A percentile compares a stretch with the other conserved stretches of the same genome.
phyloP scores from a whole-genome alignment of 1,140 invertebrate genomes.

The Paracyclopina nana region DNA sequence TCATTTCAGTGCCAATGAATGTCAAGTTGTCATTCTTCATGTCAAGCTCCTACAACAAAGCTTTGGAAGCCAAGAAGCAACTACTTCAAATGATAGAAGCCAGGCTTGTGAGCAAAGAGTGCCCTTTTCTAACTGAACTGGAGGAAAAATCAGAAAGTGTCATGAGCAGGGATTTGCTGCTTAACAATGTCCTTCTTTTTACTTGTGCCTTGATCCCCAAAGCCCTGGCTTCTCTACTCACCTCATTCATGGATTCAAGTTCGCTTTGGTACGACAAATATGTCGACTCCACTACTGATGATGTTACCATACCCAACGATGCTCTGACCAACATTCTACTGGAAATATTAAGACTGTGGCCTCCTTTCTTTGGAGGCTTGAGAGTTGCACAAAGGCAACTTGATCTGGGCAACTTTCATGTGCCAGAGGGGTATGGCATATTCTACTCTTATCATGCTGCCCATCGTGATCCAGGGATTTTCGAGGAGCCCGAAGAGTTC shows the following conservation, averaged over 20 bases:
- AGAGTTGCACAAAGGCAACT: background rate
- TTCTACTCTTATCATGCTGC: background rate
- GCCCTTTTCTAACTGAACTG: background rate
- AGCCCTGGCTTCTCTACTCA: background rate
- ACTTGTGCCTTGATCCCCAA: background rate
- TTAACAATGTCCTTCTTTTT: background rate
- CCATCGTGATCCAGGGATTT: background rate
- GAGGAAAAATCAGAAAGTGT: no score
- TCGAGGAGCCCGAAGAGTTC: background rate
- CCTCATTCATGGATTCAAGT: background rate
- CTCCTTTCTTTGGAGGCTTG: background rate
- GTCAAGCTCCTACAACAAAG: background rate
- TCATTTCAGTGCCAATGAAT: constrained; percentile 1
- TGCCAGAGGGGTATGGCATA: background rate
- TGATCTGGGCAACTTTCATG: background rate
- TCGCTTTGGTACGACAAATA: background rate
- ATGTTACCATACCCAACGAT: background rate
- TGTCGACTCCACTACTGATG: background rate
- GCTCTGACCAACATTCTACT: background rate
- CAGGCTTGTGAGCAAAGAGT: background rate
- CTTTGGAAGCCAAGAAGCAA: background rate
- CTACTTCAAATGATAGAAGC: background rate
- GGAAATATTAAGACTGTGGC: background rate
- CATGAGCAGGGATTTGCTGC: background rate
- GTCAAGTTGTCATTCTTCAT: constrained; percentile 3